Evolutionary conservation across 2,113 vertebrate species (phyloP).

Genomic region (Ornithorhynchus anatinus): DNA sequence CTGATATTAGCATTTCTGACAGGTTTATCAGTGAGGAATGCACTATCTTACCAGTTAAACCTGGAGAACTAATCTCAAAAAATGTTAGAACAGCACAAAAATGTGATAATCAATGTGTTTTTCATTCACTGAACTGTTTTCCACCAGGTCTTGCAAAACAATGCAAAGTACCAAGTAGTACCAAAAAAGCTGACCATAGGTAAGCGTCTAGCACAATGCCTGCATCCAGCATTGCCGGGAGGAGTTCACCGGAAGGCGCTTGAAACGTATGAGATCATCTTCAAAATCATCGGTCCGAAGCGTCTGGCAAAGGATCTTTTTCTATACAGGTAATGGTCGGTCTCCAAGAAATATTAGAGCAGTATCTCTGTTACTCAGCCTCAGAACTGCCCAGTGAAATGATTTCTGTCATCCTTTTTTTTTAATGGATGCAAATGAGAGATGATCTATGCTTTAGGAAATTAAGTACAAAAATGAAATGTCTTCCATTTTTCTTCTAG

Average conservation of each 20-base stretch:
- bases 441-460: too few species aligned
- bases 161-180: conserved; percentile 96
- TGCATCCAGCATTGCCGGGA: conserved; percentile 96
- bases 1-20: too few species aligned
- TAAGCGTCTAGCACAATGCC: conserved; percentile 95
- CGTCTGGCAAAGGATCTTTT: conserved; percentile 98
- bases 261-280: conserved; percentile 98
- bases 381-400: too few species aligned
- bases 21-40: too few species aligned
- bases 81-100: neutral
- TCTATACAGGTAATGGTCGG: conserved; percentile 88
- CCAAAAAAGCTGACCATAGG: conserved; percentile 97
- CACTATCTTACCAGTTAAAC: too few species aligned
- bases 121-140: conserved; percentile 1
- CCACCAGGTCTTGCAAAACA: conserved; percentile 92
- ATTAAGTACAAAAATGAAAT: too few species aligned
- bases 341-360: too few species aligned
- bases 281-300: conserved; percentile 99
- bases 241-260: conserved; percentile 98
- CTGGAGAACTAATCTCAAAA: too few species aligned
- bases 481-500: too few species aligned
- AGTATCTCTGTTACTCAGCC: neutral
- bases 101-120: neutral
- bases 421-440: too few species aligned
- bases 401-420: too few species aligned